phyloP scores from a whole-genome alignment of 2,797 vertebrate genomes.

The Poeciliopsis paucimaculata region DNA sequence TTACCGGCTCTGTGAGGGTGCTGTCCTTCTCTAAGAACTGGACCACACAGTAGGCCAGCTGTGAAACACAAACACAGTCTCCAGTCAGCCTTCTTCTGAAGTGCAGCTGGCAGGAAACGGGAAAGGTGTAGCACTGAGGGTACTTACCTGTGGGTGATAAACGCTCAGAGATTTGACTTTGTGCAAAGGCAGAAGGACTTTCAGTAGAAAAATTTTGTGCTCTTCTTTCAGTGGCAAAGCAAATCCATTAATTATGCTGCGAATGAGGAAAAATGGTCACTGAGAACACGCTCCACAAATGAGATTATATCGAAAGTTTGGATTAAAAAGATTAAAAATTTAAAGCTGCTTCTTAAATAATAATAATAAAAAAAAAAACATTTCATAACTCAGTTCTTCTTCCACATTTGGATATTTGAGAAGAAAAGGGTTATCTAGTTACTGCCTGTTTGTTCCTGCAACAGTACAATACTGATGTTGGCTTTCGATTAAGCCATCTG shows the following conservation, averaged over 20 bases:
- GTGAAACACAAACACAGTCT: not conserved
- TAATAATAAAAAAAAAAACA: not conserved
- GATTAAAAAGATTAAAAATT: not conserved
- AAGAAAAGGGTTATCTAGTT: not conserved
- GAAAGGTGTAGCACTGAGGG: not conserved
- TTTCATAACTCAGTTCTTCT: not conserved
- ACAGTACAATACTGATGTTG: not conserved
- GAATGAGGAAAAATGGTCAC: conserved; percentile 13
- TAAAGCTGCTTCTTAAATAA: not conserved
- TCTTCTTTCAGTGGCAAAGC: conserved; percentile 99
- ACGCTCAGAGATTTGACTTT: conserved; percentile 99
- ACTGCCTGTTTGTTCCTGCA: not conserved
- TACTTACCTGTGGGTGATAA: conserved; percentile 94
- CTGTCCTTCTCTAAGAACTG: conserved; percentile 99
- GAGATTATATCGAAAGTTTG: not conserved
- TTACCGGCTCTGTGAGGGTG: conserved; percentile 97
- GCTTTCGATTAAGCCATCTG: not conserved
- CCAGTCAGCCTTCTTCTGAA: not conserved
- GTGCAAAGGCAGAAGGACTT: conserved; percentile 97
- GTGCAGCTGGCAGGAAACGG: not conserved
- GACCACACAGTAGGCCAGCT: conserved; percentile 99
- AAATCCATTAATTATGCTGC: conserved; percentile 99
- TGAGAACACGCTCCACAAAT: not conserved
- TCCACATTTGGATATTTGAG: not conserved
- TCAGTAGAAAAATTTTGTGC: conserved; percentile 98